Evolutionary conservation across 92 coral and sea anemone species (phyloP).

Genomic region (Bergia sp.): DNA sequence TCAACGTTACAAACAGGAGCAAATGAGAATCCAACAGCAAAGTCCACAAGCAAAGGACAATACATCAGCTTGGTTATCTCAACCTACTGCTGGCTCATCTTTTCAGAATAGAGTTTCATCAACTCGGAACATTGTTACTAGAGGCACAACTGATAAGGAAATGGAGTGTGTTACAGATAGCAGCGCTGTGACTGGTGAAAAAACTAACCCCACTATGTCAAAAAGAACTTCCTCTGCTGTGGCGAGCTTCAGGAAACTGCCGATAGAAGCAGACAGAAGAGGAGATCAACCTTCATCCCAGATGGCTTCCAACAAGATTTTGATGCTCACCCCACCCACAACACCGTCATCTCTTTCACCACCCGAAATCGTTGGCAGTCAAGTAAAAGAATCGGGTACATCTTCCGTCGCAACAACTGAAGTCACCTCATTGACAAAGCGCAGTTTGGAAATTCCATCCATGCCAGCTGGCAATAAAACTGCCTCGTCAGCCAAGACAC

Average conservation of each 20-base stretch:
- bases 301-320: not conserved
- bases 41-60: not conserved
- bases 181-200: not conserved
- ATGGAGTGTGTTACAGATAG: not conserved
- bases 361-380: not conserved
- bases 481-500: not conserved
- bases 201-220: not conserved
- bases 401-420: not conserved
- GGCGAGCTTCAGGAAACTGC: not conserved
- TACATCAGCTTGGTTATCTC: not conserved
- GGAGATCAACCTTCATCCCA: not conserved
- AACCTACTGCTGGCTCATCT: not conserved
- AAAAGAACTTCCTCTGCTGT: not conserved
- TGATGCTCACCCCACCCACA: constrained; percentile 4
- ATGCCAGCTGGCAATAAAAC: not conserved
- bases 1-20: not conserved
- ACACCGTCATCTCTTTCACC: constrained; percentile 17
- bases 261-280: not conserved
- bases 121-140: not conserved
- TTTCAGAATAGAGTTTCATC: not conserved
- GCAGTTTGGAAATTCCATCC: not conserved
- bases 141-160: not conserved
- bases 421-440: not conserved
- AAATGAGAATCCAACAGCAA: not conserved
- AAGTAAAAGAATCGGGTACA: not conserved